Percentiles rank a stretch among this genome's conserved stretches.
Conservation (phyloP, 2,888 invertebrate genomes). For the Troides oblongomaculatus region DNA sequence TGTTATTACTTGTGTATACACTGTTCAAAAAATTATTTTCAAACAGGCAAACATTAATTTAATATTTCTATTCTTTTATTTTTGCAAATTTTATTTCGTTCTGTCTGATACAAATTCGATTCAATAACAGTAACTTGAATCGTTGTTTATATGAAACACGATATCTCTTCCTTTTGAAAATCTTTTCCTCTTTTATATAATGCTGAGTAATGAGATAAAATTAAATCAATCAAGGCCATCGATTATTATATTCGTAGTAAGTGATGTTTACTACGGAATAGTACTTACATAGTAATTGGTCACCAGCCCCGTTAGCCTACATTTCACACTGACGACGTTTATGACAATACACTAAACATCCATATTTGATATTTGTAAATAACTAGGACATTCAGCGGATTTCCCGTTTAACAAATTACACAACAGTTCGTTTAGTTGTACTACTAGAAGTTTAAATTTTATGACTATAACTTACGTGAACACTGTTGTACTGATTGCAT, state of each 20-base stretch:
- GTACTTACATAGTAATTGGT: not conserved
- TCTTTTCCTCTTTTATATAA: not conserved
- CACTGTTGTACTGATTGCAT: no score
- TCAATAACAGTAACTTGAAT: slow-evolving; percentile 1
- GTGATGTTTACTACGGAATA: not conserved
- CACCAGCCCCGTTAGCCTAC: no score
- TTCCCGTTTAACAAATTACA: no score
- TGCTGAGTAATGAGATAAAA: slow-evolving; percentile 7
- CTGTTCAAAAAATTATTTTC: no score
- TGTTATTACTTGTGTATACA: no score
- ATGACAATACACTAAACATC: not conserved
- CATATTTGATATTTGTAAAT: no score
- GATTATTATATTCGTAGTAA: not conserved
- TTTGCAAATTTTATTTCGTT: not conserved
- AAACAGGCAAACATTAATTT: no score
- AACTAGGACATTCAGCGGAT: no score
- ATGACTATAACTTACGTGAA: no score
- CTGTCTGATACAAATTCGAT: slow-evolving; percentile 4
- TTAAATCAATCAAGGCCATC: not conserved
- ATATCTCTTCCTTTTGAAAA: not conserved
- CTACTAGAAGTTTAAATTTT: no score
- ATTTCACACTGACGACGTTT: not conserved
- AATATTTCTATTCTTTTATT: not conserved
- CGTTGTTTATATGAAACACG: slow-evolving; percentile 14
- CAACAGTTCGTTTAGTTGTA: no score